Evolutionary conservation across 2,888 invertebrate species (phyloP).

Genomic region (Drosophila borborema): DNA sequence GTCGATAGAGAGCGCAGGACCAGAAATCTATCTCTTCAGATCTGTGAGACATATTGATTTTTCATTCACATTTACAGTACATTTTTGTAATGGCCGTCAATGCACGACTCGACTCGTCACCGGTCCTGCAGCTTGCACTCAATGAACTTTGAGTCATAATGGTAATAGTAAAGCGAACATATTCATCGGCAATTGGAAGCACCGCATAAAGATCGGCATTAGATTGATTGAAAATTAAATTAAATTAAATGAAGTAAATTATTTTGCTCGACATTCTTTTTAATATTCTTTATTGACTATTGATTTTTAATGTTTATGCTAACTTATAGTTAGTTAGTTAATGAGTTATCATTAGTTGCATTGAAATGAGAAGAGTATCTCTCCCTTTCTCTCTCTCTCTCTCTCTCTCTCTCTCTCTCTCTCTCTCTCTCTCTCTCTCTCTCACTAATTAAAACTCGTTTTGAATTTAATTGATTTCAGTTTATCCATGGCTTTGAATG

Average conservation of each 20-base stretch:
- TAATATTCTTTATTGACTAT: background rate
- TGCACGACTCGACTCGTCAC: slow-evolving; percentile 24
- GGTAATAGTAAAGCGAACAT: too few species aligned
- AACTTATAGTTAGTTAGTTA: background rate
- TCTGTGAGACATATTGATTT: slow-evolving; percentile 71
- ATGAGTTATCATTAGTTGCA: background rate
- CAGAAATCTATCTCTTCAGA: slow-evolving; percentile 35
- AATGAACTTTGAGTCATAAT: slow-evolving; percentile 22
- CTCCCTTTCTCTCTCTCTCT: background rate
- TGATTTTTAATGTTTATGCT: too few species aligned
- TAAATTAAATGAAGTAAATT: too few species aligned
- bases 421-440: too few species aligned
- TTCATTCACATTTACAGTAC: slow-evolving; percentile 53
- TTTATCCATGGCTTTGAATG: slow-evolving; percentile 20
- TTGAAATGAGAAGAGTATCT: background rate
- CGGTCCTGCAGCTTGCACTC: slow-evolving; percentile 36
- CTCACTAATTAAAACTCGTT: slow-evolving; percentile 15
- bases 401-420: too few species aligned
- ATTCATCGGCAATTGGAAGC: too few species aligned
- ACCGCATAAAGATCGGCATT: too few species aligned
- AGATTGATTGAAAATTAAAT: too few species aligned
- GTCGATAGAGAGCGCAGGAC: slow-evolving; percentile 32
- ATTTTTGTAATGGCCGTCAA: slow-evolving; percentile 59
- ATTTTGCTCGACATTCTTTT: background rate
- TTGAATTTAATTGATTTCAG: slow-evolving; percentile 24